Percentiles rank a stretch among this genome's conserved stretches.
These are phyloP conservation scores for Cephonodes hylas DNA, from an alignment of 2,888 invertebrate genomes.

Conservation along the genomic window DNA sequence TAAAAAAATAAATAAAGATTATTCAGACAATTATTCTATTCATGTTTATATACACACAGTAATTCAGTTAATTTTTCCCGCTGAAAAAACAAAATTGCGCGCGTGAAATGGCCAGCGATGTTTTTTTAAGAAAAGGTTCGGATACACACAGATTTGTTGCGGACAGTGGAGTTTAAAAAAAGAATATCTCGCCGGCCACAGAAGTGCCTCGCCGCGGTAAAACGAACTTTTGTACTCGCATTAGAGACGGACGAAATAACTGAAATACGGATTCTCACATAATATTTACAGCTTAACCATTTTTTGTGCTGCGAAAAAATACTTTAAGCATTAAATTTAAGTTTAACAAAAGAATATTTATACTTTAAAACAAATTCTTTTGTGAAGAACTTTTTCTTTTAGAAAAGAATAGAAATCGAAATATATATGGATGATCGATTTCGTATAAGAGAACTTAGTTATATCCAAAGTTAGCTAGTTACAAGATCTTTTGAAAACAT, in stretches of 20 bases:
- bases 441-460: too few species aligned
- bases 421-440: too few species aligned
- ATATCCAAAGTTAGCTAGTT: too few species aligned
- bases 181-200: neutral
- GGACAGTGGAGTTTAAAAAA: neutral
- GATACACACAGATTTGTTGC: neutral
- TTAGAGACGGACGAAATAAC: neutral
- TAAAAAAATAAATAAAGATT: too few species aligned
- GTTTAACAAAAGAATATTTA: too few species aligned
- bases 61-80: neutral
- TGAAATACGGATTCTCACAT: neutral
- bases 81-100: neutral
- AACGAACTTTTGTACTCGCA: neutral
- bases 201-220: neutral
- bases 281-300: neutral
- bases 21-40: too few species aligned
- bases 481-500: too few species aligned
- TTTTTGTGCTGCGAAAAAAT: neutral
- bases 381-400: too few species aligned
- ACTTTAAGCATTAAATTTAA: too few species aligned
- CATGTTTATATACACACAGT: neutral
- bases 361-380: too few species aligned
- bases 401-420: too few species aligned
- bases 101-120: neutral
- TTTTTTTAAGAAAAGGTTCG: neutral